Evolutionary conservation across 1,140 invertebrate species (phyloP).

Genomic region (Homalodisca vitripennis): DNA sequence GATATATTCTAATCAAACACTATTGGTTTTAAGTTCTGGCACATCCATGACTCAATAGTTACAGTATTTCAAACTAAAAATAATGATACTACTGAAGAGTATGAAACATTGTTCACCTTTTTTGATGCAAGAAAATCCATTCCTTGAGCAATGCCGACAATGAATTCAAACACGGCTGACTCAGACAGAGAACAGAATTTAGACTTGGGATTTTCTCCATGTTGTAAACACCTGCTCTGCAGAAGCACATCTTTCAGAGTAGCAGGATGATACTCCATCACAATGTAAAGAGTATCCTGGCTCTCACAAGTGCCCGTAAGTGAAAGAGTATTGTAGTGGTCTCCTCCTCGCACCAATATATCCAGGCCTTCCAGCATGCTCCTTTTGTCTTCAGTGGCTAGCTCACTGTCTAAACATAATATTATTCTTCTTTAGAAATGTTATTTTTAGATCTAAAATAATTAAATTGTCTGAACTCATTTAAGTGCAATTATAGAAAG

Average conservation of each 20-base stretch:
- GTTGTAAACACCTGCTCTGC: slow-evolving; percentile 59
- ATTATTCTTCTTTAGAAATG: too few relatives aligned
- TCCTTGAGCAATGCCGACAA: slow-evolving; percentile 59
- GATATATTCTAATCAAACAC: too few relatives aligned
- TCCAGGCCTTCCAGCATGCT: slow-evolving; percentile 73
- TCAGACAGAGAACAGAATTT: slow-evolving; percentile 61
- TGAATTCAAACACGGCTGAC: slow-evolving; percentile 56
- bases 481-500: too few relatives aligned
- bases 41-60: too few relatives aligned
- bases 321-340: slow-evolving; percentile 67
- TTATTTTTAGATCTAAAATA: too few relatives aligned
- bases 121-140: slow-evolving; percentile 63
- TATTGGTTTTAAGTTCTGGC: too few relatives aligned
- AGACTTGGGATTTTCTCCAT: slow-evolving; percentile 50
- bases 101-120: slow-evolving; percentile 42
- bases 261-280: slow-evolving; percentile 63
- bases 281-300: slow-evolving; percentile 65
- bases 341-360: slow-evolving; percentile 61
- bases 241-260: slow-evolving; percentile 68
- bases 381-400: slow-evolving; percentile 60
- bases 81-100: not conserved
- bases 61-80: not conserved
- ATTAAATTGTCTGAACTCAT: too few relatives aligned
- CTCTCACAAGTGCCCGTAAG: slow-evolving; percentile 79
- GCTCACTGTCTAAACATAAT: slow-evolving; percentile 55